Evolutionary conservation across 1,140 invertebrate species (phyloP).

Genomic region (Drosophila serrata): DNA sequence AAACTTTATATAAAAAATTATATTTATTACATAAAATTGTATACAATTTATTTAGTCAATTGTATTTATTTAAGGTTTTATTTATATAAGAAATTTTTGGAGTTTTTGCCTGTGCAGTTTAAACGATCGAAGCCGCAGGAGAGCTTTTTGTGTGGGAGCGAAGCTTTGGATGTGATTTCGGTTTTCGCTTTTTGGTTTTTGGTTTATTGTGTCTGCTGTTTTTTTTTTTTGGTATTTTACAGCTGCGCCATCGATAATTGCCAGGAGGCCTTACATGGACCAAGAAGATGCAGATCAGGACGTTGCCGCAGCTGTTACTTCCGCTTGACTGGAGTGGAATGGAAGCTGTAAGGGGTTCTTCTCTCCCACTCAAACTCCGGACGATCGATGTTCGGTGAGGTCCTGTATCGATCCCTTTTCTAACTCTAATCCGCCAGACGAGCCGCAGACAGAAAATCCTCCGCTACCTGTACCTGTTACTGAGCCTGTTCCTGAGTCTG

Average conservation of each 20-base stretch:
- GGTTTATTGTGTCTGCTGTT: constrained; percentile 18
- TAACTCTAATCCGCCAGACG: constrained; percentile 72
- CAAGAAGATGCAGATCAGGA: constrained; percentile 48
- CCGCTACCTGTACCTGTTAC: constrained; percentile 37
- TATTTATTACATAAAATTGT: neutral
- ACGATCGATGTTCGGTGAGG: neutral
- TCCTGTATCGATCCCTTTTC: constrained; percentile 60
- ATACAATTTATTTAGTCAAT: neutral
- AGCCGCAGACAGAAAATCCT: constrained; percentile 33
- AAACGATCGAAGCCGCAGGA: constrained; percentile 23
- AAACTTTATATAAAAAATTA: neutral
- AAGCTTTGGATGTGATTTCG: constrained; percentile 63
- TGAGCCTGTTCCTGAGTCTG: constrained; percentile 12
- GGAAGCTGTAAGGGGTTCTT: constrained; percentile 24
- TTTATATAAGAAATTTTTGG: neutral
- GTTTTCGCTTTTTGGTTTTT: constrained; percentile 5
- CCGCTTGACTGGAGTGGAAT: constrained; percentile 56
- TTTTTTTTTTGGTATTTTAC: constrained; percentile 63
- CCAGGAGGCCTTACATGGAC: constrained; percentile 54
- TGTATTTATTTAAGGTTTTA: neutral
- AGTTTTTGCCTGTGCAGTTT: constrained; percentile 12
- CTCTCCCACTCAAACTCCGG: constrained; percentile 18
- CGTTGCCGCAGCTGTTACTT: constrained; percentile 74
- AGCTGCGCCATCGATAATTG: constrained; percentile 74
- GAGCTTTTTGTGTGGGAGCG: constrained; percentile 74